Conservation (phyloP, 1,140 invertebrate genomes). For the Phthorimaea operculella region DNA sequence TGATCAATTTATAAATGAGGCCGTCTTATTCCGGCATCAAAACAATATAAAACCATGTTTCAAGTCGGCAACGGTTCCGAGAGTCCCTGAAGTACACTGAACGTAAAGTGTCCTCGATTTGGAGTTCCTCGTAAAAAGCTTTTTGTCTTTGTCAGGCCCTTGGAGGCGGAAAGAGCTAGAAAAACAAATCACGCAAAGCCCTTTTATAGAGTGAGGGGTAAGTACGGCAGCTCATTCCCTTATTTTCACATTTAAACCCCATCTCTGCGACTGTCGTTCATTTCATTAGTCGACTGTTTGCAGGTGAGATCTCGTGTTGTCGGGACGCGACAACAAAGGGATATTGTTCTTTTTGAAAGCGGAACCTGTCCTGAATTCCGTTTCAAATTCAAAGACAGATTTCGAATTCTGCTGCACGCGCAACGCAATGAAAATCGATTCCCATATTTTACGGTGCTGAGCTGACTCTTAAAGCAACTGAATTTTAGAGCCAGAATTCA, state of each 20-base stretch:
- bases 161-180: slow-evolving; percentile 3
- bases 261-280: background rate
- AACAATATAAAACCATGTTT: slow-evolving; percentile 7
- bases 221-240: slow-evolving; percentile 3
- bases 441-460: too few species aligned
- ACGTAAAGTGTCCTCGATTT: slow-evolving; percentile 25
- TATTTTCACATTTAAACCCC: slow-evolving; percentile 6
- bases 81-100: slow-evolving; percentile 22
- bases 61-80: slow-evolving; percentile 10
- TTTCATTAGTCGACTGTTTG: slow-evolving; percentile 1
- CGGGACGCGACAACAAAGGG: too few species aligned
- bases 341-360: too few species aligned
- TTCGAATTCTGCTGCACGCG: too few species aligned
- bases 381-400: too few species aligned
- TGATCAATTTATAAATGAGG: too few species aligned
- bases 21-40: background rate
- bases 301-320: background rate
- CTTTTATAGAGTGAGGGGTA: slow-evolving; percentile 4
- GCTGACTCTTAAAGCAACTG: too few species aligned
- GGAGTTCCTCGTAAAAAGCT: slow-evolving; percentile 18
- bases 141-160: slow-evolving; percentile 14
- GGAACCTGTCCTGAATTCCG: too few species aligned
- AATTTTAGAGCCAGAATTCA: too few species aligned
- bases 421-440: too few species aligned
- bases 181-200: slow-evolving; percentile 9